Evolutionary conservation across 1,140 invertebrate genomes (phyloP).

Genomic region (Heliothis virescens): DNA sequence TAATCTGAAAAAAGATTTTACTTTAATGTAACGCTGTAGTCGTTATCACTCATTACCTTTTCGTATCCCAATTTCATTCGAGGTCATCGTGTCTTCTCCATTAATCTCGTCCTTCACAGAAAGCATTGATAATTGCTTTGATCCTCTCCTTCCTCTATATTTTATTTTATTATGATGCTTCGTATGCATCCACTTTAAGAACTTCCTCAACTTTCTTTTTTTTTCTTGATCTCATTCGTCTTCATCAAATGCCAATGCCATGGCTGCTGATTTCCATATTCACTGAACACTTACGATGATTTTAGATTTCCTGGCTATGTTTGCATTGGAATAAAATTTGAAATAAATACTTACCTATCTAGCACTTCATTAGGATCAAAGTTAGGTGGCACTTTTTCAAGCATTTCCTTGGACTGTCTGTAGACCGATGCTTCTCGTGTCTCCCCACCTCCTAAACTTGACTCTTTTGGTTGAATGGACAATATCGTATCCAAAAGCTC

Average conservation of each 20-base stretch:
- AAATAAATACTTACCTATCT: conserved; percentile 87
- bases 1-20: conserved; percentile 63
- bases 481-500: conserved; percentile 97
- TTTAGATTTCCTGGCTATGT: neutral
- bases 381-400: conserved; percentile 96
- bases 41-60: neutral
- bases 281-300: no score
- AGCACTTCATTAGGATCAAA: conserved; percentile 97
- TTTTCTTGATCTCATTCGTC: no score
- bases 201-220: no score
- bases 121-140: neutral
- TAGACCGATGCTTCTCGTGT: conserved; percentile 96
- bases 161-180: no score
- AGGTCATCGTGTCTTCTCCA: neutral
- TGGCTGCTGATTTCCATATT: no score
- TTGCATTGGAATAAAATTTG: neutral
- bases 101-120: neutral
- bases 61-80: no score
- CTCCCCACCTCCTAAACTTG: conserved; percentile 93
- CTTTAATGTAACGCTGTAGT: no score
- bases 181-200: no score
- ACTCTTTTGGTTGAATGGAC: conserved; percentile 98
- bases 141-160: neutral
- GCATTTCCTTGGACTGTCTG: conserved; percentile 96
- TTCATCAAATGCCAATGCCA: no score